Conservation (phyloP, 1,140 invertebrate genomes). For the Brachionus asplanchnoidis region DNA sequence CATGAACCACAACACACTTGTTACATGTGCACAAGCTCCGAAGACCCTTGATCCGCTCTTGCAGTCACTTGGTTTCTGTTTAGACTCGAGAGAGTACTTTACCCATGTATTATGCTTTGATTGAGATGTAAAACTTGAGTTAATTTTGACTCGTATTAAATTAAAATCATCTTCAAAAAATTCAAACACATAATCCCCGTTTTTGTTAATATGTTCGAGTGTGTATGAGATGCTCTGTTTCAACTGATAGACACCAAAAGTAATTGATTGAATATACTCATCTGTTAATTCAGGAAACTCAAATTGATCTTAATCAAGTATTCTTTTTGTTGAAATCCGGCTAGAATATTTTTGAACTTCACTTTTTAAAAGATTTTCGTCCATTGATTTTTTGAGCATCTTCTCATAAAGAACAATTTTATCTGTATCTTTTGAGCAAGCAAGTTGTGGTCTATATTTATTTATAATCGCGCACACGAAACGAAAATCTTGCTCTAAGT, state of each 20-base stretch:
- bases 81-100: neutral
- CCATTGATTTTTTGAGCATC: neutral
- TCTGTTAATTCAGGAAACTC: neutral
- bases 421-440: neutral
- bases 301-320: neutral
- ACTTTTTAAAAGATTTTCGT: neutral
- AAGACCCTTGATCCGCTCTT: no score
- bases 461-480: neutral
- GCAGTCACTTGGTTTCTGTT: neutral
- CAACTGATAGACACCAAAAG: no score
- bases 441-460: neutral
- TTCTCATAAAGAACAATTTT: neutral
- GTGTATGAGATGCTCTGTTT: no score
- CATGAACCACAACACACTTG: neutral
- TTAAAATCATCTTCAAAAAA: no score
- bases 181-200: no score
- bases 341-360: neutral
- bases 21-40: no score
- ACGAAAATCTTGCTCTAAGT: neutral
- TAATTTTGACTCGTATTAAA: neutral
- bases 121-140: neutral
- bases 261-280: no score
- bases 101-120: neutral
- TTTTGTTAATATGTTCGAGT: no score
- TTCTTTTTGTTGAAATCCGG: neutral